These are phyloP conservation scores for Dicentrarchus labrax DNA, from an alignment of 2,113 vertebrate genomes.

Conservation along the genomic window DNA sequence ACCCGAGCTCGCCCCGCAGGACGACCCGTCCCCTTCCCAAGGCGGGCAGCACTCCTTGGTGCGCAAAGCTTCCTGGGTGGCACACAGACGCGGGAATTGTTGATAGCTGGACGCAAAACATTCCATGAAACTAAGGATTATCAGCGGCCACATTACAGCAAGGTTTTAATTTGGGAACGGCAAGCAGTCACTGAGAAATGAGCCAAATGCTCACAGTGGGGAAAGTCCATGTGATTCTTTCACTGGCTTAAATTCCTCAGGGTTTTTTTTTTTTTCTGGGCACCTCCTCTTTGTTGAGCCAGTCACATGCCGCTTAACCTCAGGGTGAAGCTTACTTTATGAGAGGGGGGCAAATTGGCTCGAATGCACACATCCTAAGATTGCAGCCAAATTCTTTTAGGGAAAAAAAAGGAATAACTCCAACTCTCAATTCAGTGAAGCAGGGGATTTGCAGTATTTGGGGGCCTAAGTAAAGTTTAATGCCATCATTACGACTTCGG, in stretches of 20 bases:
- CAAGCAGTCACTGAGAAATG: background rate
- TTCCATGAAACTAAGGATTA: constrained; percentile 63
- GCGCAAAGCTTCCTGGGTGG: constrained; percentile 56
- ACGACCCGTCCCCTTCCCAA: constrained; percentile 75
- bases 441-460: background rate
- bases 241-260: constrained; percentile 41
- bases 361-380: background rate
- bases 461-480: background rate
- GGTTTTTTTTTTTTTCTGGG: background rate
- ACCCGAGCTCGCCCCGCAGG: constrained; percentile 82
- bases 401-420: background rate
- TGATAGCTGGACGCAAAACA: constrained; percentile 47
- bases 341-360: constrained; percentile 2
- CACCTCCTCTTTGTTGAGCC: constrained; percentile 25
- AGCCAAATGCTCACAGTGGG: background rate
- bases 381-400: background rate
- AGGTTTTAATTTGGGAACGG: background rate
- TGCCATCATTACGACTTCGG: background rate
- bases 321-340: constrained; percentile 41
- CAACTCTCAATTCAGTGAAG: background rate
- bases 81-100: constrained; percentile 76
- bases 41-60: constrained; percentile 77
- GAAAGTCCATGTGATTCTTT: constrained; percentile 28
- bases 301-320: constrained; percentile 76
- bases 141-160: constrained; percentile 78